Conservation (phyloP, 2,797 vertebrate genomes). For the Chaetodon trifasciatus region DNA sequence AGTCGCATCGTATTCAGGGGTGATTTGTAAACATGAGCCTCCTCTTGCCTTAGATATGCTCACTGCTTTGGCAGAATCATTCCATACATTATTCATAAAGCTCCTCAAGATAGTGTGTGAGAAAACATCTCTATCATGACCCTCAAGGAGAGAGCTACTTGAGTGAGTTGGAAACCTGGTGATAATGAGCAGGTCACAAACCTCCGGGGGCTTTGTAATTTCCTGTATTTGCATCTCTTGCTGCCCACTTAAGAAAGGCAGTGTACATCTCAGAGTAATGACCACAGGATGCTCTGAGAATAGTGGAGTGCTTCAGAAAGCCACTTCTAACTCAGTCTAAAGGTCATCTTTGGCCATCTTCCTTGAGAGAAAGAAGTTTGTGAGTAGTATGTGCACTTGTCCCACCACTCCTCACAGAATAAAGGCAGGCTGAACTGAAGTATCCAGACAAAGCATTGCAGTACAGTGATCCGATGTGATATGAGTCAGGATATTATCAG, state of each 20-base stretch:
- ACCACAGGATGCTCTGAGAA: conserved; percentile 46
- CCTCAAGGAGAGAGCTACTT: conserved; percentile 46
- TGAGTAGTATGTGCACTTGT: conserved; percentile 33
- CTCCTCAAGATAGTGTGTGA: conserved; percentile 44
- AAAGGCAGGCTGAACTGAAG: conserved; percentile 1
- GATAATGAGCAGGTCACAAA: conserved; percentile 68
- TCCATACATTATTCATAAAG: conserved; percentile 73
- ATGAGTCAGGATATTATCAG: conserved; percentile 30
- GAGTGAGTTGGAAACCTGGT: conserved; percentile 31
- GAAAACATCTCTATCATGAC: conserved; percentile 60
- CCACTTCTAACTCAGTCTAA: conserved; percentile 27
- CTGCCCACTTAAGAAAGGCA: conserved; percentile 46
- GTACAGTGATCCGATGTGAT: neutral
- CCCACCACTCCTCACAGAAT: conserved; percentile 9
- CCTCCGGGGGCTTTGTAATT: conserved; percentile 20
- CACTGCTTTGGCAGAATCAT: conserved; percentile 12
- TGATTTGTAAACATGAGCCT: conserved; percentile 44
- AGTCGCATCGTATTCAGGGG: conserved; percentile 31
- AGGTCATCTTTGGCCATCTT: conserved; percentile 19
- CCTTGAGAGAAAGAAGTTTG: conserved; percentile 26
- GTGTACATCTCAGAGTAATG: conserved; percentile 43
- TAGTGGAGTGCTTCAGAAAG: conserved; percentile 21
- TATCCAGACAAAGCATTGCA: neutral
- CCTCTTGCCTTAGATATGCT: conserved; percentile 25
- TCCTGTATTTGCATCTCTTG: conserved; percentile 59